Evolutionary conservation across 2,797 vertebrate genomes (phyloP), one percentile per base, ranked within the genome.

Genomic region (Australoheros facetus): DNA sequence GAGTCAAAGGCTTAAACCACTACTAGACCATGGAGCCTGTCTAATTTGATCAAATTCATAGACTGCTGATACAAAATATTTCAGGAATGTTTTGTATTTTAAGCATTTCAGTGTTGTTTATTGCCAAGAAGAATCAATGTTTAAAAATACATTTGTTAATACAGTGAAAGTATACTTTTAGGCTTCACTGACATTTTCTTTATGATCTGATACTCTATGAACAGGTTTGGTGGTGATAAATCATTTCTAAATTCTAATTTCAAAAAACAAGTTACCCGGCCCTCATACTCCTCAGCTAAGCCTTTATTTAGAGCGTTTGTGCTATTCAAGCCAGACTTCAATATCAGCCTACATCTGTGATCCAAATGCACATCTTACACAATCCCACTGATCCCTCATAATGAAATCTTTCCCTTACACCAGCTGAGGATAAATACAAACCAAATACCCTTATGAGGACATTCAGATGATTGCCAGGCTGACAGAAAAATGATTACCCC

Each of bases 361-460:
- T 89, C 91, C 90, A 88, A 89, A 87, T 1, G 73, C 81, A 89
- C 74, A 87, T 89, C 77, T 78, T 56, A 84, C 59, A 84, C 83
- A 88, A 90, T 88, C 86, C 82, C 77, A 74, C 79, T 91, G 88
- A 93, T 91, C 89, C 87, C 59, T 59, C 55, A 21, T 84, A 85
- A 93, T 89, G 86, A 93, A 88, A 83, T 85, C 73, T 79, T 78
- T 85, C 55, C 53, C 75, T 84, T 39, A 66, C 80, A 77, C 66
- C 91, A 91, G 89, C 88, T 89, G 92, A 84, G 79, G 71, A 83
- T 58, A 70, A 90, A 88, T 76, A 59, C 82, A 86, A 87, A 89
- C 73, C 84, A 90, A 89, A 90, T 21, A 86, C 58, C 75, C 82
- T 71, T 3, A 45, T 48, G 73, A 82, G 55, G 60, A 51, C 4